Evolutionary conservation across 2,797 vertebrate species (phyloP).

Genomic region (Serranus cabrilla): DNA sequence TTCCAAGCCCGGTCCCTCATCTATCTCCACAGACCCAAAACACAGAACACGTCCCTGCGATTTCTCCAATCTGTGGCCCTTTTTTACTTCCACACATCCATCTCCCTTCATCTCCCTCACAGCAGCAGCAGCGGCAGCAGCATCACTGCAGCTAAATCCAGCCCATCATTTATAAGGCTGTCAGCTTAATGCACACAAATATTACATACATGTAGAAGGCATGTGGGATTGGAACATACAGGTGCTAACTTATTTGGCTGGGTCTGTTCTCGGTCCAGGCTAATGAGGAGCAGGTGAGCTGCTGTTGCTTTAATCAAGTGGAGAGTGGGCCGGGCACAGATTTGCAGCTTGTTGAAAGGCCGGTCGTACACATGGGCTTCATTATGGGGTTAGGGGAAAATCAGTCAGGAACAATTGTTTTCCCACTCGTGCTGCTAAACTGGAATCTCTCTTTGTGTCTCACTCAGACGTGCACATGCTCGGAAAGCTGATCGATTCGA

Average conservation of each 20-base stretch:
- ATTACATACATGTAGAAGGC: constrained; percentile 84
- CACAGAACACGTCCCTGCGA: constrained; percentile 78
- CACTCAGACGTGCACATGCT: constrained; percentile 24
- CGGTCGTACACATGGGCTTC: constrained; percentile 87
- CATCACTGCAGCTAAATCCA: constrained; percentile 56
- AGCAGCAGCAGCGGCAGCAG: constrained; percentile 62
- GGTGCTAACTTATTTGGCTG: constrained; percentile 88
- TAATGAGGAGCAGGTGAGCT: constrained; percentile 89
- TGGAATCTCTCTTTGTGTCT: constrained; percentile 69
- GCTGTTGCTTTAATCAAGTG: constrained; percentile 89
- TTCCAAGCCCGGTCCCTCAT: constrained; percentile 78
- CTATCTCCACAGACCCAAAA: constrained; percentile 78
- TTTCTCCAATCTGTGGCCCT: constrained; percentile 72
- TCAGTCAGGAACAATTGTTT: constrained; percentile 90
- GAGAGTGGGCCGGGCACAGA: constrained; percentile 81
- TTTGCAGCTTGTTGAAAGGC: constrained; percentile 89
- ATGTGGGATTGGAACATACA: constrained; percentile 86
- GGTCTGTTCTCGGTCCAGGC: constrained; percentile 77
- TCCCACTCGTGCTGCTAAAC: constrained; percentile 85
- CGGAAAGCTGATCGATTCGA: constrained; percentile 58
- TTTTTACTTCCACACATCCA: constrained; percentile 55
- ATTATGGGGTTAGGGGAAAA: constrained; percentile 87
- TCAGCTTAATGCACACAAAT: constrained; percentile 83
- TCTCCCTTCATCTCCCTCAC: constrained; percentile 61
- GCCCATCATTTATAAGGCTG: constrained; percentile 82